Percentiles rank a stretch among this genome's conserved stretches.
These are phyloP conservation scores for Silurus lanzhouensis DNA, from an alignment of 2,797 vertebrate species.

Conservation along the genomic window DNA sequence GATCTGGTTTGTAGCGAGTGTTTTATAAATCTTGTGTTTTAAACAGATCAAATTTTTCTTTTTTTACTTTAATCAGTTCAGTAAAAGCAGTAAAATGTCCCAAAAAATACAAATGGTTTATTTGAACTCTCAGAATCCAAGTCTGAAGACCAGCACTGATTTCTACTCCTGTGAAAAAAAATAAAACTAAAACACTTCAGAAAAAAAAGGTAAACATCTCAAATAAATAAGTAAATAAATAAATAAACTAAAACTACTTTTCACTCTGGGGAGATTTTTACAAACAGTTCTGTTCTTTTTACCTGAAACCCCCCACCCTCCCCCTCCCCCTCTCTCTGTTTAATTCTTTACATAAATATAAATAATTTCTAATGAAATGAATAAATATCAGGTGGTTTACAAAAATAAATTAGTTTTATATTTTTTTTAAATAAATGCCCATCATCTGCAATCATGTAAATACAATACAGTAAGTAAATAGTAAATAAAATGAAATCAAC, in stretches of 20 bases:
- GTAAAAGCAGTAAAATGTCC: not conserved
- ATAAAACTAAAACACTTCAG: too few species aligned
- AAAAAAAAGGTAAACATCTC: too few species aligned
- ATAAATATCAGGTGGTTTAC: slow-evolving; percentile 75
- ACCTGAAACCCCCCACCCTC: not conserved
- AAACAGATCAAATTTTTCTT: too few species aligned
- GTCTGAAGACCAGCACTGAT: too few species aligned
- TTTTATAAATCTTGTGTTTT: not conserved
- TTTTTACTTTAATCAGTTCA: not conserved
- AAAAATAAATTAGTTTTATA: slow-evolving; percentile 67
- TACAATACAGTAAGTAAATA: slow-evolving; percentile 55
- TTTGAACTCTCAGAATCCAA: too few species aligned
- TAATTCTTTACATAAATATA: slow-evolving; percentile 16
- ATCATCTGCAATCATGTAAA: slow-evolving; percentile 54
- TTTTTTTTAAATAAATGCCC: slow-evolving; percentile 68
- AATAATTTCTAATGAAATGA: slow-evolving; percentile 46
- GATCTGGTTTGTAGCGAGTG: not conserved
- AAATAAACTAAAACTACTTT: not conserved
- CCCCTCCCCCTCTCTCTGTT: not conserved
- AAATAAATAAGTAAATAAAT: not conserved
- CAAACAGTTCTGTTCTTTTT: not conserved
- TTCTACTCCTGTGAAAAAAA: too few species aligned
- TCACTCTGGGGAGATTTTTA: not conserved
- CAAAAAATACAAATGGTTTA: too few species aligned
- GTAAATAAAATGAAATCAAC: not conserved